A percentile compares a stretch with the other conserved stretches of the same genome.
Evolutionary conservation across 1,140 invertebrate species (phyloP).

Genomic region (Camponotus vicinus): DNA sequence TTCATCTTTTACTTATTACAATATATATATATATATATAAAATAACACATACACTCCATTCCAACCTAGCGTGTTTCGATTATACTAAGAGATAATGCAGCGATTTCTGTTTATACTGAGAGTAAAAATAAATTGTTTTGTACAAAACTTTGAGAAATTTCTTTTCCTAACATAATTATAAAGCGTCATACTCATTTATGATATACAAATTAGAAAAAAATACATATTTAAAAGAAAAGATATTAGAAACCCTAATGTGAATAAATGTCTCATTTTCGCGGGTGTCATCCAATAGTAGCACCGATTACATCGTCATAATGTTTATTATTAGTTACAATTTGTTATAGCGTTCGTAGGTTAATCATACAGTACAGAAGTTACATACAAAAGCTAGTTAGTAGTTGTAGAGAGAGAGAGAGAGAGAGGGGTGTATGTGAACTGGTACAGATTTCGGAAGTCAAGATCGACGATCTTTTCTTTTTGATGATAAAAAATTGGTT

Average conservation of each 20-base stretch:
- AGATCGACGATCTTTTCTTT: constrained; percentile 47
- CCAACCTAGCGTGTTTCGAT: constrained; percentile 61
- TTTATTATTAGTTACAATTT: constrained; percentile 64
- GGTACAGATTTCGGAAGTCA: constrained; percentile 52
- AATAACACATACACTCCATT: constrained; percentile 63
- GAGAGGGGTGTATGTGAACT: constrained; percentile 22
- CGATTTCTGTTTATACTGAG: constrained; percentile 67
- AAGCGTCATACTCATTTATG: background rate
- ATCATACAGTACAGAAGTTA: constrained; percentile 55
- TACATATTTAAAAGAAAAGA: background rate
- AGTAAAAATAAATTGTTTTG: constrained; percentile 75
- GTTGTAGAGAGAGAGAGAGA: constrained; percentile 19
- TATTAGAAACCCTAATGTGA: background rate
- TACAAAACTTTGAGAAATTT: constrained; percentile 40
- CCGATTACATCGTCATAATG: constrained; percentile 54
- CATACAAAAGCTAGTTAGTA: constrained; percentile 69
- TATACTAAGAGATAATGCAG: constrained; percentile 58
- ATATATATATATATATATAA: constrained; percentile 19
- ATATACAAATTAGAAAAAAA: background rate
- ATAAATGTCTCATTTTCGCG: background rate
- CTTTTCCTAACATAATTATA: background rate
- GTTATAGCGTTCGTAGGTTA: constrained; percentile 55
- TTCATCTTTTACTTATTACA: no score
- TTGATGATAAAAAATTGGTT: constrained; percentile 62
- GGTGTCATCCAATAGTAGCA: constrained; percentile 12